Base-by-base conservation (phyloP, 2,113 vertebrate species). In the Epinephelus cyanopodus region DNA sequence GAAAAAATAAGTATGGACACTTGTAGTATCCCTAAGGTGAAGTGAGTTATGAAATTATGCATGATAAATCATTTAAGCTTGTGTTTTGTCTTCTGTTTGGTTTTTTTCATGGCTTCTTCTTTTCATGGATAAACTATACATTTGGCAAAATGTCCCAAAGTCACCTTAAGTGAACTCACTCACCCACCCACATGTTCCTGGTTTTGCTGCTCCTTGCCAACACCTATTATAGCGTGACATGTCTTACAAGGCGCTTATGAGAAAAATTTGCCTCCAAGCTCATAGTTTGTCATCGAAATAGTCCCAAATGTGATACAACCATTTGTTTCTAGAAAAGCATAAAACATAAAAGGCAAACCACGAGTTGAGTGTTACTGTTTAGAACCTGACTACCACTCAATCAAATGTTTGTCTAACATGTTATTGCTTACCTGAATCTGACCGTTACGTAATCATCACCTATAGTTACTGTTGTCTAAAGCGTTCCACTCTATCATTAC, bases 21-120 rank as follows among this genome's bases (percentile, higher is more conserved):
- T 14, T 21, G 17, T 27, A 42, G 61, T 65, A 54, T 63, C 48
- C 21, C 64, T n/a, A 25, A 63, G 61, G 17, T 37, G 56, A 74
- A 78, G 11, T n/a, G 19, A 54, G 64, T 79, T 75, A 23, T 72
- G 70, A 69, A 69, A 70, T 75, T 29, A 52, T 75, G 56, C 53
- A 85, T 72, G 47, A 77, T 56, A 29, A 54, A 37, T 73, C 14
- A 42, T 17, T 52, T 23, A 21, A 27, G 57, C 42, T 67, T 13
- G 37, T 6, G 4, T 15, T 74, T 19, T 53, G 13, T 56, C n/a
- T 62, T 57, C 2, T 50, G 17, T 69, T 0, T 66, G 50, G 29
- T 29, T 60, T 76, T 76, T 48, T 18, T 66, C 17, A 77, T 1
- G 18, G 27, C 2, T 63, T 69, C 14, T 37, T 12, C 5, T 14